Evolutionary conservation across 1,140 invertebrate species (phyloP), one percentile per base, ranked within the genome.

Genomic region (Monomorium pharaonis): DNA sequence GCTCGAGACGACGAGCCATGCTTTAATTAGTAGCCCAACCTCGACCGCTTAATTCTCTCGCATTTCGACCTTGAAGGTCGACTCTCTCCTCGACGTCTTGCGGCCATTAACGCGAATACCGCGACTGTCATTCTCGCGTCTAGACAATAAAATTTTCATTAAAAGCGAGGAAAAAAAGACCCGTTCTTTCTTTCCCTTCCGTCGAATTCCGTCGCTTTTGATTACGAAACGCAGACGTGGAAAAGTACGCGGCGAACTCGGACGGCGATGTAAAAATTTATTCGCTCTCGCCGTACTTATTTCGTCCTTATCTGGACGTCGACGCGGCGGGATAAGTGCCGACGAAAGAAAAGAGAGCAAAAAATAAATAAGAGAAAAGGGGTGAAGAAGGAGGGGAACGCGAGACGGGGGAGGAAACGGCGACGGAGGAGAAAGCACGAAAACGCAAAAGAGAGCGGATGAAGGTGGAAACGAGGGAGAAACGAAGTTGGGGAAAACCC

Each of bases 1-100:
- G 44, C 56, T 65, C 51, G 51, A 84, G 67, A 75, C 65, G 47
- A 47, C 44, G 58, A 87, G 33, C 83, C 56, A 80, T 70, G 88
- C 77, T 89, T 89, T 89, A 89, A 89, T 89, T 89, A 89, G 76
- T 74, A 51, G 37, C 44, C 85, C 76, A 85, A 77, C 70, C 86
- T 85, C 86, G 58, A 75, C n/a, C 62, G 84, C 70, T 33, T 75
- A 86, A 87, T 62, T 63, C 63, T 75, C 65, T 78, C 83, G 33
- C 21, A 47, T 30, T 74, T 77, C 27, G 85, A 85, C 84, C 86
- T 78, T 85, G 84, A 51, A 24, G 3, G 42, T 76, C 51, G 6
- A 7, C 0, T 37, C 49, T 42, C 75, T 58, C n/a, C n/a, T n/a
- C n/a, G n/a, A n/a, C n/a, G 47, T 83, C 51, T 72, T 72, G 65